Percentiles rank a stretch among this genome's conserved stretches.
Evolutionary conservation across 1,140 invertebrate genomes (phyloP).

Genomic region (Panagrolaimus sp.): DNA sequence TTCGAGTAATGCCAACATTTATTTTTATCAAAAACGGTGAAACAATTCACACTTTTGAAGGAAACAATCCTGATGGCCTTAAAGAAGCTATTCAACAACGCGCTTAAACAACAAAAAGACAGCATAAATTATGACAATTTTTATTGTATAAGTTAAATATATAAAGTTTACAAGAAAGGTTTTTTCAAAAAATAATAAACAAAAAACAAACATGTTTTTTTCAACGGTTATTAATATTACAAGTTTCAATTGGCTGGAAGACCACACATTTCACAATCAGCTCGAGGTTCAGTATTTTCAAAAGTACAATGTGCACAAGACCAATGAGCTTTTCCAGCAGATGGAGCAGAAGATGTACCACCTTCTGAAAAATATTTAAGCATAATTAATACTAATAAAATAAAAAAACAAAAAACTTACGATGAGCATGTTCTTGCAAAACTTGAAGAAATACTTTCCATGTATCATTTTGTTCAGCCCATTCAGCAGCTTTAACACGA

Average conservation of each 20-base stretch:
- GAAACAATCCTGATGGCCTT: slow-evolving; percentile 42
- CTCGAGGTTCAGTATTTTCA: slow-evolving; percentile 34
- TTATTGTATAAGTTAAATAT: too few relatives aligned
- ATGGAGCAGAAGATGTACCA: background rate
- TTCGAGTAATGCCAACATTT: slow-evolving; percentile 57
- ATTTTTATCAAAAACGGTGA: slow-evolving; percentile 51
- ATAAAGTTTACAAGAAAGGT: too few relatives aligned
- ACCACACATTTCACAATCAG: slow-evolving; percentile 49
- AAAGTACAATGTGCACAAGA: slow-evolving; percentile 52
- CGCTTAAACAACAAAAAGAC: too few relatives aligned
- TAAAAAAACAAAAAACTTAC: background rate
- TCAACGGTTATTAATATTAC: background rate
- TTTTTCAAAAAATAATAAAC: too few relatives aligned
- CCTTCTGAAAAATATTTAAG: slow-evolving; percentile 10
- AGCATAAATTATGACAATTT: too few relatives aligned
- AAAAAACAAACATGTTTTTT: background rate
- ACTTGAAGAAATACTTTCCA: slow-evolving; percentile 44
- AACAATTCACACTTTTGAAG: slow-evolving; percentile 36
- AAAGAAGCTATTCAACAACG: slow-evolving; percentile 1
- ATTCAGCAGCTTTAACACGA: slow-evolving; percentile 37
- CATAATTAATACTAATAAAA: slow-evolving; percentile 10
- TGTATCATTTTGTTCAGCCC: slow-evolving; percentile 38
- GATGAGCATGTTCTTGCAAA: slow-evolving; percentile 17
- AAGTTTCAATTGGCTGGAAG: slow-evolving; percentile 27
- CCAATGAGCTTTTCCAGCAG: slow-evolving; percentile 24